A percentile compares a stretch with the other conserved stretches of the same genome.
phyloP scores from a whole-genome alignment of 2,888 invertebrate genomes.

The Dolomedes plantarius region DNA sequence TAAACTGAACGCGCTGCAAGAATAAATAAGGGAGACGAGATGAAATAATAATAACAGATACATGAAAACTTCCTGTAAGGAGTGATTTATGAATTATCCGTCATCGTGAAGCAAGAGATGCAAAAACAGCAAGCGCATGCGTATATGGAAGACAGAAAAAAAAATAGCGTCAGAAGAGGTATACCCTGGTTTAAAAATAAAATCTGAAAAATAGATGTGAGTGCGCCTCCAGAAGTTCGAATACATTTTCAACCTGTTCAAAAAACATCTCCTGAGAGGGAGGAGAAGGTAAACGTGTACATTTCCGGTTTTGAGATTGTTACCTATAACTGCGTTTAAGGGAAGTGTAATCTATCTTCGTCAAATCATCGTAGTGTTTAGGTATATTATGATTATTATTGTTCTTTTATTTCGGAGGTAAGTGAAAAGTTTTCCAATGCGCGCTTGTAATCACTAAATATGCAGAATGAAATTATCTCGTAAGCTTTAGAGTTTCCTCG shows the following conservation, averaged over 20 bases:
- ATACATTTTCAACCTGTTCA: slow-evolving; percentile 15
- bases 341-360: not conserved
- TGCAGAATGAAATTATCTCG: no score
- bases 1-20: no score
- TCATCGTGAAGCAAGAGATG: slow-evolving; percentile 31
- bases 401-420: no score
- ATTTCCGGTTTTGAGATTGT: not conserved
- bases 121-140: slow-evolving; percentile 23
- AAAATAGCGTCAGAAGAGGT: not conserved
- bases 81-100: slow-evolving; percentile 60
- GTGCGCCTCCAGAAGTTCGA: not conserved
- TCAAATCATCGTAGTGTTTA: no score
- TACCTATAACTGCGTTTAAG: not conserved
- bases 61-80: not conserved
- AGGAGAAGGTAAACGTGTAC: not conserved
- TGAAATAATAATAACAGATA: no score
- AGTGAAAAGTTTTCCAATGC: no score
- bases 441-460: no score
- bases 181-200: slow-evolving; percentile 10
- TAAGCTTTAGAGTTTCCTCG: no score
- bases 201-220: not conserved
- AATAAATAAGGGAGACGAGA: not conserved
- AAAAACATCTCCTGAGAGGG: not conserved
- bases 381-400: no score
- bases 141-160: not conserved